Percentiles rank a stretch among this genome's conserved stretches.
Conservation (phyloP, 2,888 invertebrate species). For the Calameuta filiformis region DNA sequence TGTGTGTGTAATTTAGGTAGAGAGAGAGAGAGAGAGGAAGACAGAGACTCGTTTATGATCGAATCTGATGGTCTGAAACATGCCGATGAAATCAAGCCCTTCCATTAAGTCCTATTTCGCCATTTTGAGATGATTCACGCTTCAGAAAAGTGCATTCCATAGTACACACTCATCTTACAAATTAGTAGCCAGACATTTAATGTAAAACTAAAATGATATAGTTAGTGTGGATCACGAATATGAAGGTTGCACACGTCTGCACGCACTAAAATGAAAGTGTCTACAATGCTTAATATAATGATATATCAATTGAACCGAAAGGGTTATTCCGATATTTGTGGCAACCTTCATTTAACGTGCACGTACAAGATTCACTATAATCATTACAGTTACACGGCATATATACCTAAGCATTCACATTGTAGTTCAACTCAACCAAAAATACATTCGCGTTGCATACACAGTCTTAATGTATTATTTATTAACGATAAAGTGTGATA, state of each 20-base stretch:
- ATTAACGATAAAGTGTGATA: too few species aligned
- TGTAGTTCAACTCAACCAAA: constrained; percentile 51
- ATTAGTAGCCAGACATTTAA: constrained; percentile 5
- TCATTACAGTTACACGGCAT: constrained; percentile 54
- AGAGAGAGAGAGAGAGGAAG: background rate
- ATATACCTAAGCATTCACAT: constrained; percentile 57
- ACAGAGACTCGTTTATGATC: background rate
- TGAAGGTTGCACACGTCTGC: constrained; percentile 45
- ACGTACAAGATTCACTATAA: constrained; percentile 58
- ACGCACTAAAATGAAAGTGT: background rate
- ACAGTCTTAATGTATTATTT: too few species aligned
- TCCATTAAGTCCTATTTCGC: background rate
- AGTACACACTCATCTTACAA: constrained; percentile 12
- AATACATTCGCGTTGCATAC: too few species aligned
- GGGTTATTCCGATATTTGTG: constrained; percentile 1
- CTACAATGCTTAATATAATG: too few species aligned
- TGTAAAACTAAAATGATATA: constrained; percentile 17
- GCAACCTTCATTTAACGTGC: constrained; percentile 59
- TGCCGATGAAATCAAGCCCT: too few species aligned
- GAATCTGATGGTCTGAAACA: background rate
- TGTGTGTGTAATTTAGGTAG: background rate
- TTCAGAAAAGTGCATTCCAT: background rate
- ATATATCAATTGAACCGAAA: too few species aligned
- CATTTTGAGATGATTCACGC: background rate
- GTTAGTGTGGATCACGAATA: constrained; percentile 36